These are phyloP conservation scores for Hylaeus anthracinus DNA, from an alignment of 1,140 invertebrate species.

Conservation along the genomic window DNA sequence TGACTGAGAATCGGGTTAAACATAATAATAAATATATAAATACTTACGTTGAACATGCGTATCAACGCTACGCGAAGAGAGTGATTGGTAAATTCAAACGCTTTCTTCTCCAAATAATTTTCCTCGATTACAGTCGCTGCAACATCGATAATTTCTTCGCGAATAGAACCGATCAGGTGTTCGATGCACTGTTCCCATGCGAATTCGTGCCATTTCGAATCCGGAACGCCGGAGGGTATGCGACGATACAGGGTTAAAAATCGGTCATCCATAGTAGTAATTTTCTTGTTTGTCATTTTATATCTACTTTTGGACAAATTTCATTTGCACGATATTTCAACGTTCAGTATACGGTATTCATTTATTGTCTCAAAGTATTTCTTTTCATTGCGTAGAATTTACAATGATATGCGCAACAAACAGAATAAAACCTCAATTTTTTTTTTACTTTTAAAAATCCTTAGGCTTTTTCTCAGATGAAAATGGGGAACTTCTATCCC, in stretches of 20 bases:
- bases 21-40: not conserved
- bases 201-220: slow-evolving; percentile 54
- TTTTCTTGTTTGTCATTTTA: not conserved
- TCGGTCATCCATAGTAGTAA: not conserved
- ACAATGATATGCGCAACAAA: slow-evolving; percentile 22
- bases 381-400: slow-evolving; percentile 8
- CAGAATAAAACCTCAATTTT: too few relatives aligned
- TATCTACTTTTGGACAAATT: not conserved
- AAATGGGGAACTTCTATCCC: too few relatives aligned
- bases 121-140: slow-evolving; percentile 23
- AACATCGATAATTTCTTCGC: slow-evolving; percentile 50
- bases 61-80: slow-evolving; percentile 41
- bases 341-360: slow-evolving; percentile 30
- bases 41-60: slow-evolving; percentile 29
- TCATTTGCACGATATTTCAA: not conserved
- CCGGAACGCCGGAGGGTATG: slow-evolving; percentile 34
- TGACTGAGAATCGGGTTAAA: not conserved
- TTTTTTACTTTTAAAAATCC: too few relatives aligned
- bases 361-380: slow-evolving; percentile 56
- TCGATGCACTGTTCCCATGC: slow-evolving; percentile 27
- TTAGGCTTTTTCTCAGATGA: too few relatives aligned
- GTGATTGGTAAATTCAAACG: slow-evolving; percentile 42
- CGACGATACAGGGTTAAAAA: not conserved
- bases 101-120: slow-evolving; percentile 12
- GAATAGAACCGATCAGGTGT: slow-evolving; percentile 44